Percentiles rank a stretch among this genome's conserved stretches.
These are phyloP conservation scores for Sesamia nonagrioides DNA, from an alignment of 1,140 invertebrate genomes.

Conservation along the genomic window DNA sequence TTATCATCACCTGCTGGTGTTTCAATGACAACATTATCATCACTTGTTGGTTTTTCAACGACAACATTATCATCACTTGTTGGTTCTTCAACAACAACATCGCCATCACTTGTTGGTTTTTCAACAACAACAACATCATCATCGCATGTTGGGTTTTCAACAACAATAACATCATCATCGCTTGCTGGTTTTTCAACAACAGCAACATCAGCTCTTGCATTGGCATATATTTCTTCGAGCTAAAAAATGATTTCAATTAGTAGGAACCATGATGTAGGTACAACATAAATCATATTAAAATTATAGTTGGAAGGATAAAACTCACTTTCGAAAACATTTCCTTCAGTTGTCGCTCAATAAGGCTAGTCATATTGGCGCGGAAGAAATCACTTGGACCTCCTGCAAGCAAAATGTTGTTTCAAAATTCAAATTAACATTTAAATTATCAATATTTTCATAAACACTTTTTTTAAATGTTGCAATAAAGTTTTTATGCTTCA, in stretches of 20 bases:
- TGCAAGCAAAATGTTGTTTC: not conserved
- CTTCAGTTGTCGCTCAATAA: slow-evolving; percentile 56
- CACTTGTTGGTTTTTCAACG: too few species aligned
- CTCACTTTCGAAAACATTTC: slow-evolving; percentile 64
- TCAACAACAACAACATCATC: too few species aligned
- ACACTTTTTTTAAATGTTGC: too few species aligned
- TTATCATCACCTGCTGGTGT: too few species aligned
- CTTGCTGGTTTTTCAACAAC: not conserved
- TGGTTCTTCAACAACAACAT: too few species aligned
- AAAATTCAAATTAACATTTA: not conserved
- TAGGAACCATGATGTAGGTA: not conserved
- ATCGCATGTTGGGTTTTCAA: too few species aligned
- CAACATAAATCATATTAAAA: not conserved
- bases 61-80: too few species aligned
- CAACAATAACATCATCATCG: too few species aligned
- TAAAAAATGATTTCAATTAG: not conserved
- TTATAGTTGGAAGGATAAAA: not conserved
- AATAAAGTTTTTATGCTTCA: too few species aligned
- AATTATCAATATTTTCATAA: too few species aligned
- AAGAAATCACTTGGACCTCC: not conserved
- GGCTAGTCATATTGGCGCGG: slow-evolving; percentile 53
- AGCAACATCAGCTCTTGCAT: not conserved
- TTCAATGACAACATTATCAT: too few species aligned
- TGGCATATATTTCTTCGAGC: slow-evolving; percentile 29
- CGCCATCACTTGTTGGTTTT: too few species aligned